phyloP scores from a whole-genome alignment of 2,113 vertebrate species.

The Indicator indicator region DNA sequence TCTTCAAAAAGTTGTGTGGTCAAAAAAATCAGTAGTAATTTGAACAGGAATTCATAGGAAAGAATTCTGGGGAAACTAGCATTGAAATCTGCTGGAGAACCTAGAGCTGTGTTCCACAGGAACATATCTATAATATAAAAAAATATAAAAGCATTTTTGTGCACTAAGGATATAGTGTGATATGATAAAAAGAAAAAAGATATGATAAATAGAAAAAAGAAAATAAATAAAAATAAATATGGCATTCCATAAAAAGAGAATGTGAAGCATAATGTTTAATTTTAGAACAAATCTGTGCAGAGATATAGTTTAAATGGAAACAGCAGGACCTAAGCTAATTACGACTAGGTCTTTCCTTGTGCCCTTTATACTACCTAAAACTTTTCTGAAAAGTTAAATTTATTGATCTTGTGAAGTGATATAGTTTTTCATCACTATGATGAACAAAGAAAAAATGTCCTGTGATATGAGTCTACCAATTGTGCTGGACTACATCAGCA shows the following conservation, averaged over 20 bases:
- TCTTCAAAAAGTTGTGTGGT: background rate
- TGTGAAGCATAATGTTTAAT: background rate
- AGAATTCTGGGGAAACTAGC: background rate
- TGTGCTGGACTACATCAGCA: background rate
- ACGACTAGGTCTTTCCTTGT: background rate
- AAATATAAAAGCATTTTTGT: background rate
- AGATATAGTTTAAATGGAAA: background rate
- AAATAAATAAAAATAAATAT: background rate
- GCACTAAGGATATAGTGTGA: background rate
- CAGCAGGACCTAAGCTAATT: background rate
- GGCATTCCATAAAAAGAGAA: background rate
- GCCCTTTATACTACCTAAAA: background rate
- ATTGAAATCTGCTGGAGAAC: background rate
- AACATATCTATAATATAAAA: background rate
- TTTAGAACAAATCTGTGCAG: background rate
- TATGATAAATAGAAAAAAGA: background rate
- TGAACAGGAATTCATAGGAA: background rate
- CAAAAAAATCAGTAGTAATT: background rate
- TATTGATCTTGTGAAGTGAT: background rate
- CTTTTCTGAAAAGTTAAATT: background rate
- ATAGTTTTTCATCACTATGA: background rate
- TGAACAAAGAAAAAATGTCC: background rate
- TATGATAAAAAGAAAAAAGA: background rate
- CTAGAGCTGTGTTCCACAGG: background rate
- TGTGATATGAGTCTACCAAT: background rate